These are phyloP conservation scores for Pterocles burchelli DNA, from an alignment of 2,113 vertebrate species.

Conservation along the genomic window DNA sequence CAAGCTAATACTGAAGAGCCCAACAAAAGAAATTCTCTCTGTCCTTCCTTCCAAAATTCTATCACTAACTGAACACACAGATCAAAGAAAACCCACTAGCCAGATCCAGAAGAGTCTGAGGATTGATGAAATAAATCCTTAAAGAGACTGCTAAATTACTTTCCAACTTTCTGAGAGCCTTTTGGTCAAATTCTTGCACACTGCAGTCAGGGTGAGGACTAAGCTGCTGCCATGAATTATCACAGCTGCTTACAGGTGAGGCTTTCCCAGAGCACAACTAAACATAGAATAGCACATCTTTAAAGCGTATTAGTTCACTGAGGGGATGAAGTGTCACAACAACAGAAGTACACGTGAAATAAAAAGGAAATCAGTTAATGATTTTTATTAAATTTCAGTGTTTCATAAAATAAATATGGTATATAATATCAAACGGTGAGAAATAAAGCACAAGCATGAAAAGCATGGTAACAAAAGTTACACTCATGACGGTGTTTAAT, in stretches of 20 bases:
- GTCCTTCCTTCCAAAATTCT: neutral
- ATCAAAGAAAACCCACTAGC: neutral
- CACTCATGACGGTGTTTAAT: conserved; percentile 43
- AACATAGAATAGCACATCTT: conserved; percentile 47
- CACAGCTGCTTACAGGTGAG: neutral
- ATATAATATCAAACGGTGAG: conserved; percentile 80
- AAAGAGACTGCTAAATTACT: neutral
- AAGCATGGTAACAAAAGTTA: conserved; percentile 77
- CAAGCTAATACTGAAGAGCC: neutral
- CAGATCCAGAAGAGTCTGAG: neutral
- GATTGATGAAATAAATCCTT: neutral
- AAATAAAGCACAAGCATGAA: conserved; percentile 79
- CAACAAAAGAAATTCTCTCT: neutral
- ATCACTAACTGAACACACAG: neutral
- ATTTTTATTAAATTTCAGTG: conserved; percentile 89
- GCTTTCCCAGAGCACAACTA: neutral
- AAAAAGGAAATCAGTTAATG: conserved; percentile 68
- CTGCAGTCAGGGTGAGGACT: neutral
- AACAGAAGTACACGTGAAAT: conserved; percentile 30
- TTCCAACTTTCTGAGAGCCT: neutral
- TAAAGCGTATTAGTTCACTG: conserved; percentile 9
- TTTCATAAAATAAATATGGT: conserved; percentile 89
- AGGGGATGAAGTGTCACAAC: neutral
- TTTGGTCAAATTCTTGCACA: neutral
- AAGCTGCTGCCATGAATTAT: neutral